Evolutionary conservation across 2,113 vertebrate genomes (phyloP).

Genomic region (Xenopus borealis): DNA sequence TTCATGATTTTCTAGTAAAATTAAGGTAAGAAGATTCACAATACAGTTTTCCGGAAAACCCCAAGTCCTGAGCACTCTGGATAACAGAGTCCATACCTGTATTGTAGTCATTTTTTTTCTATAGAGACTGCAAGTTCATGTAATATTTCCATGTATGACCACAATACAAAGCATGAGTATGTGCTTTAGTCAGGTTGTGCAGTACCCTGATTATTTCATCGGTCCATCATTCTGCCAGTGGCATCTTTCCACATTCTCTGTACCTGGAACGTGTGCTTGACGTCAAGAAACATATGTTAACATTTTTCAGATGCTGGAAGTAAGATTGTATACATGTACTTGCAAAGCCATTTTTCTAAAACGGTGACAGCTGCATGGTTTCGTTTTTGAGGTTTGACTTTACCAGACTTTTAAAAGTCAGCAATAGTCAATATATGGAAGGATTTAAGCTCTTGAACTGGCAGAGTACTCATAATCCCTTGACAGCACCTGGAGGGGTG

Average conservation of each 20-base stretch:
- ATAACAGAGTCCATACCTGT: too few relatives aligned
- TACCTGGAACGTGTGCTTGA: background rate
- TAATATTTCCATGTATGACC: too few relatives aligned
- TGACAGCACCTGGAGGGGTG: slow-evolving; percentile 60
- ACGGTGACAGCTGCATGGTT: slow-evolving; percentile 3
- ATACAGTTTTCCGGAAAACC: too few relatives aligned
- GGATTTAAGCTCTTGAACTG: slow-evolving; percentile 49
- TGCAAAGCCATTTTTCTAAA: slow-evolving; percentile 36
- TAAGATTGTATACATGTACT: slow-evolving; percentile 7
- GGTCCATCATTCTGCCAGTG: background rate
- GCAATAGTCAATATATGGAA: slow-evolving; percentile 12
- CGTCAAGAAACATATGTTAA: slow-evolving; percentile 1
- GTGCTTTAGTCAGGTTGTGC: too few relatives aligned
- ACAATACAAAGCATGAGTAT: too few relatives aligned
- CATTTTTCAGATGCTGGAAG: background rate
- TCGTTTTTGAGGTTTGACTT: slow-evolving; percentile 49
- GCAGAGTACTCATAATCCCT: slow-evolving; percentile 52
- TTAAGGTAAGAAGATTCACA: too few relatives aligned
- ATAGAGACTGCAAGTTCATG: too few relatives aligned
- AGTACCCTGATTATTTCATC: background rate
- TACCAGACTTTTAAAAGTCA: slow-evolving; percentile 31
- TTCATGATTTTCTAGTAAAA: too few relatives aligned
- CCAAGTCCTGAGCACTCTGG: too few relatives aligned
- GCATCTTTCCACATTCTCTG: background rate
- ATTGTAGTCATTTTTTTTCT: too few relatives aligned